Conservation (phyloP, 2,113 vertebrate genomes). For the Nymphicus hollandicus region DNA sequence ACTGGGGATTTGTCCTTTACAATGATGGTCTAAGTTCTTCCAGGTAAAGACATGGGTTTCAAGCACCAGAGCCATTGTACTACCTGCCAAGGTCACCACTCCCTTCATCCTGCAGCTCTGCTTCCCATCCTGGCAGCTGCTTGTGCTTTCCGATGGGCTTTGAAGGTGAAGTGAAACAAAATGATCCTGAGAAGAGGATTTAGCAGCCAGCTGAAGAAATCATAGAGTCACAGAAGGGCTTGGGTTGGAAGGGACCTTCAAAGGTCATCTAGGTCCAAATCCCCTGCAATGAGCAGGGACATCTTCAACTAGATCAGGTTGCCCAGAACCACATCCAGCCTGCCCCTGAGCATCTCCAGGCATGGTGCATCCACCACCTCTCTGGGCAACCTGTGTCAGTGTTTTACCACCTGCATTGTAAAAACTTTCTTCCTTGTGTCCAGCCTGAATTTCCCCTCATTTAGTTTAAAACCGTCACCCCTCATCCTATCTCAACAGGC, state of each 20-base stretch:
- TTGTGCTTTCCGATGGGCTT: background rate
- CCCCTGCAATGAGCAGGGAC: background rate
- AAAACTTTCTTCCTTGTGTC: background rate
- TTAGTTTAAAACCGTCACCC: background rate
- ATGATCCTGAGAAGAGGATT: background rate
- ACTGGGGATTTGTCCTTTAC: background rate
- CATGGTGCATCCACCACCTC: background rate
- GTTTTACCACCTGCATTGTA: background rate
- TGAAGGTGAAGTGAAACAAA: background rate
- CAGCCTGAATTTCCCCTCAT: background rate
- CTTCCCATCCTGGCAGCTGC: background rate
- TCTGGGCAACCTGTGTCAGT: background rate
- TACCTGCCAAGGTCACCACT: background rate
- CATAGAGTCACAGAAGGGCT: background rate
- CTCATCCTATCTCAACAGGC: background rate
- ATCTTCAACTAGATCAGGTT: background rate
- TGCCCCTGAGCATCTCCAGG: background rate
- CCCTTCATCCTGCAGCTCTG: background rate
- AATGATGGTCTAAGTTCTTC: background rate
- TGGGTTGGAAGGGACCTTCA: background rate
- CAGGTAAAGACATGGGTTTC: accelerated
- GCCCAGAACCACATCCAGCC: background rate
- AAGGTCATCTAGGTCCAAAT: background rate
- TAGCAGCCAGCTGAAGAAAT: background rate
- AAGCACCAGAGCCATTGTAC: background rate